Evolutionary conservation across 2,797 vertebrate species (phyloP).

Genomic region (Acridotheres tristis): DNA sequence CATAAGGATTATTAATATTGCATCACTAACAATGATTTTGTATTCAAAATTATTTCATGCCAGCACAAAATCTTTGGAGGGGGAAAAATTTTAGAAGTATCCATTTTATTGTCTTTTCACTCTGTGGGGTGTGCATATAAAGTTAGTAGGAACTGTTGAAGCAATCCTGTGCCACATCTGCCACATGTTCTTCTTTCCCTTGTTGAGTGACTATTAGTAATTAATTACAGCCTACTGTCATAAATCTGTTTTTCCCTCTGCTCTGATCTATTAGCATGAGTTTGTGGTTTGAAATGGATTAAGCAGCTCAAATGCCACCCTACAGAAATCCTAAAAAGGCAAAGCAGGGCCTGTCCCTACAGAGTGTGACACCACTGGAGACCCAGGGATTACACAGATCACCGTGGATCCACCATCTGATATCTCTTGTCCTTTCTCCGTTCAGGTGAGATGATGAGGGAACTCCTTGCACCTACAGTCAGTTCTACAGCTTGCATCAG

Average conservation of each 20-base stretch:
- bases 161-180: background rate
- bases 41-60: conserved; percentile 59
- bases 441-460: background rate
- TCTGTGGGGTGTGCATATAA: background rate
- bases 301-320: background rate
- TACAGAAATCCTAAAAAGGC: background rate
- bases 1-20: conserved; percentile 54
- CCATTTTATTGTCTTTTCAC: conserved; percentile 50
- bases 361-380: background rate
- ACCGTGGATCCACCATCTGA: background rate
- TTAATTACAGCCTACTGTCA: background rate
- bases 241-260: background rate
- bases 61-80: conserved; percentile 28
- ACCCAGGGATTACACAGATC: background rate
- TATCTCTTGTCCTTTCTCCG: background rate
- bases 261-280: background rate
- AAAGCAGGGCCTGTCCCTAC: background rate
- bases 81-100: conserved; percentile 10
- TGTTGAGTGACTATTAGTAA: background rate
- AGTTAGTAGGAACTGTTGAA: background rate
- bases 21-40: conserved; percentile 59
- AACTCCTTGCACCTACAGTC: background rate
- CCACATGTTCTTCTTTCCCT: background rate
- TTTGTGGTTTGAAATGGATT: background rate
- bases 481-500: background rate